Evolutionary conservation across 2,888 invertebrate genomes (phyloP), one percentile per base, ranked within the genome.

Genomic region (Bombylius discolor): DNA sequence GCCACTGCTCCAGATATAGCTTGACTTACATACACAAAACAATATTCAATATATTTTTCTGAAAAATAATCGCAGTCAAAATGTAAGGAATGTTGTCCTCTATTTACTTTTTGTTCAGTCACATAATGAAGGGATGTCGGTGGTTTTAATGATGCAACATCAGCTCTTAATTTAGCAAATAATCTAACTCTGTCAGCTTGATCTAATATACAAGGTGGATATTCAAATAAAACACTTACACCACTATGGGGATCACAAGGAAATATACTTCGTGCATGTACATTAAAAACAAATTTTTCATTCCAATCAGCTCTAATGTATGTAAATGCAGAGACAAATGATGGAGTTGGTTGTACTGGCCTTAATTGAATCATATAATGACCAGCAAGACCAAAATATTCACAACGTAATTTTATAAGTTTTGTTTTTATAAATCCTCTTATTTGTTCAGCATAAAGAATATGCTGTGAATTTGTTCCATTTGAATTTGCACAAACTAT

Each of bases 1-100:
- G 88, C 84, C 58, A 90, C 89, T 0, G 90, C 90, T 0, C 89
- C 89, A 0, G 85, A 88, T 62, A 88, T 84, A 0, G 89, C 88
- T 67, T 89, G 86, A 46, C 87, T 90, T 42, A 90, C 89, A 71
- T 91, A 91, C 56, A 88, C 86, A 75, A 91, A 91, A 74, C 91
- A 91, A 68, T 89, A 91, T 70, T 90, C 90, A 34, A 89, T 84
- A 68, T 83, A 90, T 52, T 84, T 79, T 72, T 90, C 90, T 52
- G 84, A 84, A 76, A 91, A 91, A 49, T 89, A 77, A 14, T 88
- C 85, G 67, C 91, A 91, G 71, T 84, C 85, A 72, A 91, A 90
- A 62, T 78, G 75, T 12, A 89, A 77, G 31, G 84, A 84, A 73
- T 89, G 87, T 66, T 84, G 84, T 7, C 88, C 88, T 62, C 85